phyloP scores from a whole-genome alignment of 2,113 vertebrate genomes.

The Heterochromis multidens region DNA sequence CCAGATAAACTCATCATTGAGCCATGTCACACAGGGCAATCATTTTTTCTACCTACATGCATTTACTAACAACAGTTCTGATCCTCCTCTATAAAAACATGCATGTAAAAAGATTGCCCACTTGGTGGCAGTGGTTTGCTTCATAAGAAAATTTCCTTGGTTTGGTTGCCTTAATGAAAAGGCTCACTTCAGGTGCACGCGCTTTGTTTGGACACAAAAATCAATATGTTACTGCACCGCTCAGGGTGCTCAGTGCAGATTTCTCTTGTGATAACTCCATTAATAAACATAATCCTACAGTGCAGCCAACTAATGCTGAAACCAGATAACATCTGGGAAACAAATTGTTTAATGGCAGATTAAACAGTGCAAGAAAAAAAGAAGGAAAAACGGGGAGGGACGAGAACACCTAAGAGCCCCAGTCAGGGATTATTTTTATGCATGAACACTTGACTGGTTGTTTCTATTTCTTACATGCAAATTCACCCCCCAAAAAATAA shows the following conservation, averaged over 20 bases:
- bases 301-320: conserved; percentile 8
- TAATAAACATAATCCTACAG: conserved; percentile 40
- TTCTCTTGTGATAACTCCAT: conserved; percentile 26
- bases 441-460: neutral
- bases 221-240: conserved; percentile 8
- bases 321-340: neutral
- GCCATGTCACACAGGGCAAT: neutral
- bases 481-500: neutral
- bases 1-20: neutral
- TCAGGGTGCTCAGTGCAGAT: conserved; percentile 23
- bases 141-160: neutral
- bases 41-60: neutral
- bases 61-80: neutral
- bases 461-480: neutral
- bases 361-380: neutral
- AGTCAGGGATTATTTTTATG: neutral
- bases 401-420: neutral
- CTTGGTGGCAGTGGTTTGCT: conserved; percentile 51
- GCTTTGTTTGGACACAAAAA: conserved; percentile 18
- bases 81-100: neutral
- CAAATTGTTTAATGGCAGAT: conserved; percentile 20
- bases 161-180: neutral
- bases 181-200: neutral
- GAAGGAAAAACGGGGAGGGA: neutral
- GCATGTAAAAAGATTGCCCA: neutral